These are phyloP conservation scores for Hyposoter dolosus DNA, from an alignment of 2,888 invertebrate genomes.

Conservation along the genomic window DNA sequence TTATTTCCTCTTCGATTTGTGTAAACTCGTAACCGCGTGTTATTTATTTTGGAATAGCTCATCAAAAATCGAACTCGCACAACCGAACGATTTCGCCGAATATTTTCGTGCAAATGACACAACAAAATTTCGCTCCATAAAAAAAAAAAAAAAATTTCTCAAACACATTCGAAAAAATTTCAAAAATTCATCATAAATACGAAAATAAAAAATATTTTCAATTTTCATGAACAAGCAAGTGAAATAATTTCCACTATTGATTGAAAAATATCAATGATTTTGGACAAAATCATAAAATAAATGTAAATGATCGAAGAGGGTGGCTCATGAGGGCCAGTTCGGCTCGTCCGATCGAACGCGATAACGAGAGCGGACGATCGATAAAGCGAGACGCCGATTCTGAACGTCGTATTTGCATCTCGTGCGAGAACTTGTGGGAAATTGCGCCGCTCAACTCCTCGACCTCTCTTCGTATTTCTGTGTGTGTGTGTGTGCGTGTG, in stretches of 20 bases:
- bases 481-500: neutral
- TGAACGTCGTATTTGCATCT: constrained; percentile 32
- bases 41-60: neutral
- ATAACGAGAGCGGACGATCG: constrained; percentile 71
- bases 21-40: neutral
- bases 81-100: neutral
- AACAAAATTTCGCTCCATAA: neutral
- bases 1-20: neutral
- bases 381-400: constrained; percentile 65
- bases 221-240: too few relatives aligned
- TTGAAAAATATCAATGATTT: neutral
- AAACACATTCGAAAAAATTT: neutral
- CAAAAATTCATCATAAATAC: neutral
- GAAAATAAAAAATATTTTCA: too few relatives aligned
- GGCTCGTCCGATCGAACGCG: constrained; percentile 61
- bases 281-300: neutral
- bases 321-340: constrained; percentile 43
- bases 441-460: constrained; percentile 44
- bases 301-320: neutral
- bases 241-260: neutral
- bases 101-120: neutral
- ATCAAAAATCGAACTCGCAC: neutral
- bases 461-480: neutral
- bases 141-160: neutral
- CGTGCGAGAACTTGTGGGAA: constrained; percentile 51